Evolutionary conservation across 2,797 vertebrate species (phyloP), one percentile per base, ranked within the genome.

Genomic region (Sebastes baramenuke): DNA sequence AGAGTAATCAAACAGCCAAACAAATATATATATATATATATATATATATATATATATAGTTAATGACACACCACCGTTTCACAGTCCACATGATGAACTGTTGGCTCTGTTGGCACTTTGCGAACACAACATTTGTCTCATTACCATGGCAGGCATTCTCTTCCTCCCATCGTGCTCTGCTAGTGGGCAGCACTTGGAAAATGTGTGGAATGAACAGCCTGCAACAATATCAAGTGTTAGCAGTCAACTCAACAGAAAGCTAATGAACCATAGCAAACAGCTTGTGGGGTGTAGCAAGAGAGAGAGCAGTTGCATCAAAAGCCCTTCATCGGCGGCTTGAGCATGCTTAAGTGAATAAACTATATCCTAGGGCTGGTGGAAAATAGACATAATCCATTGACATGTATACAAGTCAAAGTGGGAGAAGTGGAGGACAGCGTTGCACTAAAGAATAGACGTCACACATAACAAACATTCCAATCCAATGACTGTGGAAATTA

Each of bases 241-340:
- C 88, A 90, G 90, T 88, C 82, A 93, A 93, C 89, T 93, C 91
- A 90, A 94, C 92, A 93, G 86, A 89, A 91, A 92, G 87, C 92
- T 94, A 94, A 96, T 95, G 93, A 94, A 95, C 82, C 92, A 80
- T 87, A 81, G 88, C 86, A 89, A 95, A 93, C 92, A 94, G 94
- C 94, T 95, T 94, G 93, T 91, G 88, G 94, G 93, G 92, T 87
- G 87, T 89, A 92, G 88, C 90, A 90, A 85, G 85, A 88, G 60
- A 84, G 49, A 22, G 86, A 84, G 84, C 81, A 60, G 86, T 88
- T 87, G 92, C 92, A 91, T 94, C 93, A 93, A 95, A 95, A 94
- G 75, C 75, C 83, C 85, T 79, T 86, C 86, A 91, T 91, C 72
- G 85, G 88, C 52, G 56, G 77, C 86, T 91, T 79, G 85, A 82